These are phyloP conservation scores for Melanotaenia parkinsoni DNA, from an alignment of 2,797 vertebrate species.

Conservation along the genomic window DNA sequence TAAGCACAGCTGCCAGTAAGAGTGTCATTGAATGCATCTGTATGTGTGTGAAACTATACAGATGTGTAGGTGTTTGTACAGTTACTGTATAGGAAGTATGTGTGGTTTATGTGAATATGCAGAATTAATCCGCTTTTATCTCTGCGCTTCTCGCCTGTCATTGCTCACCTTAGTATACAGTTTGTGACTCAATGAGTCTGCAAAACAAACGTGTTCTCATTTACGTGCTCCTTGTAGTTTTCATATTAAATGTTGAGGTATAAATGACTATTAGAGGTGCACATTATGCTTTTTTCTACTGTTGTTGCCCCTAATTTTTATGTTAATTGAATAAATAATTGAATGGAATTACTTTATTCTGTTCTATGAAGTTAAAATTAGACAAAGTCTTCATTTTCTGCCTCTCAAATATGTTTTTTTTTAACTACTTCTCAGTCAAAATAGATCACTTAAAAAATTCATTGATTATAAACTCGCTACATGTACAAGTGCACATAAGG, in stretches of 20 bases:
- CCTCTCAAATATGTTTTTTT: not conserved
- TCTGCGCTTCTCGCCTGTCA: conserved; percentile 3
- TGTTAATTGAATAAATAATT: not conserved
- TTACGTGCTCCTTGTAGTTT: conserved; percentile 9
- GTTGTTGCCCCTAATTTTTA: not conserved
- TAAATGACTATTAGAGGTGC: not conserved
- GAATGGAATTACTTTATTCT: not conserved
- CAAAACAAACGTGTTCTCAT: conserved; percentile 36
- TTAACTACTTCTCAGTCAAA: not conserved
- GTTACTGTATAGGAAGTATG: conserved; percentile 67
- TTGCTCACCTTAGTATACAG: conserved; percentile 31
- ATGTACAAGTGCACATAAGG: not conserved
- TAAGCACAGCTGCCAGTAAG: not conserved
- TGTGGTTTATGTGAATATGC: conserved; percentile 72
- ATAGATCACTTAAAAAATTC: not conserved
- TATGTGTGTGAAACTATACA: conserved; percentile 33
- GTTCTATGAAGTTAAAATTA: not conserved
- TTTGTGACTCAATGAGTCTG: conserved; percentile 51
- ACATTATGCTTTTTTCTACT: not conserved
- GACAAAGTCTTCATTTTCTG: not conserved
- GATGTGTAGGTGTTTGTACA: conserved; percentile 50
- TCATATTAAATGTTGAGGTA: not conserved
- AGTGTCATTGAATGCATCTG: conserved; percentile 6
- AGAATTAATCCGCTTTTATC: conserved; percentile 52
- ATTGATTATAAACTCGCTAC: not conserved